Conservation (phyloP, 2,888 invertebrate species). For the Cepaea hortensis region DNA sequence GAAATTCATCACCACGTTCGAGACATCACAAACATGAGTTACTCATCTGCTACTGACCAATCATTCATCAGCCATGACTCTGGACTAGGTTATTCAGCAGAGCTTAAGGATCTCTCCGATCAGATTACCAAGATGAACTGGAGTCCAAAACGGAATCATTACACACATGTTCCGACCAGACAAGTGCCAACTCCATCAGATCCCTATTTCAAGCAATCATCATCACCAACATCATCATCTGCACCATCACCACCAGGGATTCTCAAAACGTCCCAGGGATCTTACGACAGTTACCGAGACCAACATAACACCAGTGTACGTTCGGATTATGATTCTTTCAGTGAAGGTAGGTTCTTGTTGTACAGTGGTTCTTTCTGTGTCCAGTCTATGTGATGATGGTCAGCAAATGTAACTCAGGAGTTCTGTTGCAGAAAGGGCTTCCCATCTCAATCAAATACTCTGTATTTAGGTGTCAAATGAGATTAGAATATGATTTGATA, state of each 20-base stretch:
- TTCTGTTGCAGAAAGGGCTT: too few species aligned
- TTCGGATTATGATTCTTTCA: conserved; percentile 12
- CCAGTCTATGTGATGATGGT: too few species aligned
- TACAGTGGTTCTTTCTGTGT: too few species aligned
- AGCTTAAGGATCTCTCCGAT: conserved; percentile 64
- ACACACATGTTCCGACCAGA: not conserved
- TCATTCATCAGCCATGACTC: conserved; percentile 55
- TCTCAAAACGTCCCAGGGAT: conserved; percentile 32
- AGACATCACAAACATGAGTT: conserved; percentile 30
- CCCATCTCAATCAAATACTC: too few species aligned
- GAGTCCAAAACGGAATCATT: conserved; percentile 35
- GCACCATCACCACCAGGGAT: conserved; percentile 32
- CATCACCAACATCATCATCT: conserved; percentile 19
- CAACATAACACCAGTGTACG: not conserved
- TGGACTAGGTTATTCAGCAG: conserved; percentile 61
- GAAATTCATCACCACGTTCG: not conserved
- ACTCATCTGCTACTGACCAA: not conserved
- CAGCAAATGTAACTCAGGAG: too few species aligned
- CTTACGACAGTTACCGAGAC: not conserved
- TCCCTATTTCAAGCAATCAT: not conserved
- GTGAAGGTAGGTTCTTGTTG: conserved; percentile 21
- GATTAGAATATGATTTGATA: too few species aligned
- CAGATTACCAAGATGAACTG: conserved; percentile 65
- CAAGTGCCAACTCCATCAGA: not conserved
- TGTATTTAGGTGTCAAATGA: too few species aligned